Base-by-base conservation (phyloP, 2,888 invertebrate species). In the Epinotia demarniana region DNA sequence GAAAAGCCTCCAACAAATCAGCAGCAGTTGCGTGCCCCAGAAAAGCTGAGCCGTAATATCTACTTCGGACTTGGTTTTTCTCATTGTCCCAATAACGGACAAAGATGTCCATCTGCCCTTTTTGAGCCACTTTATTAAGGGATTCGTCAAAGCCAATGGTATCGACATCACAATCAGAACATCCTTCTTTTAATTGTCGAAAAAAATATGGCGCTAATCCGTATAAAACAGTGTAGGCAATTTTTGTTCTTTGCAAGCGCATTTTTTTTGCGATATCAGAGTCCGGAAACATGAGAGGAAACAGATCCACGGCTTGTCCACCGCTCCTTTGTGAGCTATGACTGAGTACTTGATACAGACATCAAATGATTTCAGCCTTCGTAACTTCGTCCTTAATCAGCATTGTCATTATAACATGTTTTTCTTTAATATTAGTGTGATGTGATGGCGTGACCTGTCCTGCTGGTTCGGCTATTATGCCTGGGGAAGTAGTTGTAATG, bases 131-230 rank as follows among this genome's bases (percentile, higher is more conserved):
- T 2, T 2, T 23, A 1, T 27, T 33, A 33, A 33, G 33, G 33
- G 33, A 33, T 33, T 33, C 33, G 33, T 33, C 33, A 33, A 33
- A 33, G 33, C 33, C 23, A 63, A 62, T 27, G 61, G 61, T 63
- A 19, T 19, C 63, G 43, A 63, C 63, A 63, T 46, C 63, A 63
- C 63, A 63, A 46, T 63, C 63, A 33, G 63, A 43, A 63, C 63
- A 63, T 19, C 9, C 27, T 43, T 63, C 46, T 61, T 61, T 61
- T 61, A 61, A 61, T n/a, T 33, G 33, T 61, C 33, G 61, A 61
- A 33, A 61, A n/a, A 61, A 61, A 61, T 61, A 61, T 61, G 61
- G 61, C 61, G 61, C 61, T 61, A 61, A 61, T 61, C 60, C 60
- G 16, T 61, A 61, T 33, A 5, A 13, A 33, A 61, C 60, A 61